Percentiles rank a stretch among this genome's conserved stretches.
These are phyloP conservation scores for Genyomyrus donnyi DNA, from an alignment of 2,113 vertebrate species.

Conservation along the genomic window DNA sequence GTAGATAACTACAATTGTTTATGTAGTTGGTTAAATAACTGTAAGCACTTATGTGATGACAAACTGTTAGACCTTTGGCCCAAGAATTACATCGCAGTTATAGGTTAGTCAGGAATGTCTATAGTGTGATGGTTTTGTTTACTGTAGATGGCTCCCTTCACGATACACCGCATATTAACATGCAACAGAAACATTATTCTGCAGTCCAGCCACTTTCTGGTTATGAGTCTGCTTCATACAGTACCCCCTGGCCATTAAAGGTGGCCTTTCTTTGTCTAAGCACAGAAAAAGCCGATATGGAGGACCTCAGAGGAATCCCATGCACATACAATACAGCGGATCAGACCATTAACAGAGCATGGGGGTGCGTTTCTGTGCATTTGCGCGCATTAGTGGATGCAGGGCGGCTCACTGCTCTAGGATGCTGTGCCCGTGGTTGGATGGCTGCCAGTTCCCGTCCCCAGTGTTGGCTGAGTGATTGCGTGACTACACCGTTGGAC, in stretches of 20 bases:
- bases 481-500: neutral
- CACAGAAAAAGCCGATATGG: neutral
- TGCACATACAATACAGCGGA: slow-evolving; percentile 16
- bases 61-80: neutral
- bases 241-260: slow-evolving; percentile 24
- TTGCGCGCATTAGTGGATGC: neutral
- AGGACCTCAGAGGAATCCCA: slow-evolving; percentile 18
- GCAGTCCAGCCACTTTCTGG: neutral
- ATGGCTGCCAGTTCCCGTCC: neutral
- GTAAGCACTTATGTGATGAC: neutral
- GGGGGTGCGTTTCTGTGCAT: neutral
- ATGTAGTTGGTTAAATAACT: neutral
- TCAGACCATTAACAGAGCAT: slow-evolving; percentile 8
- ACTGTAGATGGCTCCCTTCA: neutral
- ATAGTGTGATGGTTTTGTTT: neutral
- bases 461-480: neutral
- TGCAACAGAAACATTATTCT: neutral
- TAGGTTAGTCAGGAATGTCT: neutral
- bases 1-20: neutral
- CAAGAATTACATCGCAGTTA: neutral
- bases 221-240: neutral
- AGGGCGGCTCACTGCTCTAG: neutral
- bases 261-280: neutral
- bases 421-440: neutral
- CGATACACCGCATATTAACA: neutral